Conservation (phyloP, 1,140 invertebrate species). For the Leptinotarsa undecemlineata region DNA sequence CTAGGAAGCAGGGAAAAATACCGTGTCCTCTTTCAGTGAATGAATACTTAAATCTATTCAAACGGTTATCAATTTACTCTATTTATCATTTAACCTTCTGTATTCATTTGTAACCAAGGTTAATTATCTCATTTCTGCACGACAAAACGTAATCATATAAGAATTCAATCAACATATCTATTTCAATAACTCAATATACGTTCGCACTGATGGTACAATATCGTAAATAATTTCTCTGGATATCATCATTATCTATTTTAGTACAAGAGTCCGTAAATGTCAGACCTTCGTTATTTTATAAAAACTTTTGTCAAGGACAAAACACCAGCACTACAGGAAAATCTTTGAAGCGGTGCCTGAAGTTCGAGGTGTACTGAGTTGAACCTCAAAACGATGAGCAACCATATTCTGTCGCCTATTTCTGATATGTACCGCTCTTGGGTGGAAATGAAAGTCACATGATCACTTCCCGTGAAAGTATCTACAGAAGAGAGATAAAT, state of each 20-base stretch:
- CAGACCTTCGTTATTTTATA: too few species aligned
- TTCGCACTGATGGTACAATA: not conserved
- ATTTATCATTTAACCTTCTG: constrained; percentile 27
- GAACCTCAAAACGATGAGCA: too few species aligned
- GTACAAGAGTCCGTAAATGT: too few species aligned
- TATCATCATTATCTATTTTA: not conserved
- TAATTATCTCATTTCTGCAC: constrained; percentile 22
- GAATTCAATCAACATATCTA: constrained; percentile 19
- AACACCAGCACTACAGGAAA: too few species aligned
- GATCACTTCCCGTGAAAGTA: too few species aligned
- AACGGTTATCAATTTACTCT: constrained; percentile 22
- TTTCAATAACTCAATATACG: constrained; percentile 13
- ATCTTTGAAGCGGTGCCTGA: too few species aligned
- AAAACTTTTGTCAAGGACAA: too few species aligned
- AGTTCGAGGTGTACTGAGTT: too few species aligned
- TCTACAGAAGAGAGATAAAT: too few species aligned
- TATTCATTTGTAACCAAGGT: constrained; percentile 25
- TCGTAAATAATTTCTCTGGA: not conserved
- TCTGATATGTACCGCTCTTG: too few species aligned
- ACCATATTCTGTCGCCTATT: too few species aligned
- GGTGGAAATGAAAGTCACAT: too few species aligned
- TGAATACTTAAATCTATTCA: not conserved
- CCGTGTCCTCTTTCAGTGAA: not conserved
- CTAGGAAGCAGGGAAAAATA: not conserved
- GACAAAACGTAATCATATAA: constrained; percentile 23